These are phyloP conservation scores for Neotoxoptera formosana DNA, from an alignment of 1,140 invertebrate species.

Conservation along the genomic window DNA sequence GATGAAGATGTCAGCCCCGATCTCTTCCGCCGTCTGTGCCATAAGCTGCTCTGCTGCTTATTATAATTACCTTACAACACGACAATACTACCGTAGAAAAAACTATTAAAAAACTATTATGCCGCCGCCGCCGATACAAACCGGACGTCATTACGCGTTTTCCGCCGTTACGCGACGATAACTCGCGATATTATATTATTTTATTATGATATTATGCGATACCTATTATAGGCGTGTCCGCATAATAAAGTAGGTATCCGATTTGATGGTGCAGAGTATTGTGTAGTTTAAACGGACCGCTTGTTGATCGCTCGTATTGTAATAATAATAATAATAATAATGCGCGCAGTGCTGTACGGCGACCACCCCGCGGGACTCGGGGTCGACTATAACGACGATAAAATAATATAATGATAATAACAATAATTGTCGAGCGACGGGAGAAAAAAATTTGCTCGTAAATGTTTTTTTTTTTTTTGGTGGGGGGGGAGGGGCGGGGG, in stretches of 20 bases:
- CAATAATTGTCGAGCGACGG: background rate
- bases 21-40: no score
- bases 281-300: background rate
- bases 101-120: no score
- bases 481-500: background rate
- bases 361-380: background rate
- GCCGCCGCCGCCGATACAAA: no score
- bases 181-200: background rate
- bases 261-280: background rate
- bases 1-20: no score
- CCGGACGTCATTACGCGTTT: no score
- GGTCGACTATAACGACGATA: background rate
- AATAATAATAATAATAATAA: constrained; percentile 7
- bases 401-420: background rate
- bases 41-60: no score
- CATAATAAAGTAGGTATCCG: background rate
- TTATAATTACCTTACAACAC: no score
- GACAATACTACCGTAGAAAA: no score
- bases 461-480: background rate
- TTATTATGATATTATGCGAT: background rate
- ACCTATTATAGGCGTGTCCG: background rate
- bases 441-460: background rate
- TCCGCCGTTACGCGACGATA: no score
- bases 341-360: no score
- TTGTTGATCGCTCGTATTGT: background rate